Base-by-base conservation (phyloP, 2,888 invertebrate genomes). In the Dexiosoma caninum region DNA sequence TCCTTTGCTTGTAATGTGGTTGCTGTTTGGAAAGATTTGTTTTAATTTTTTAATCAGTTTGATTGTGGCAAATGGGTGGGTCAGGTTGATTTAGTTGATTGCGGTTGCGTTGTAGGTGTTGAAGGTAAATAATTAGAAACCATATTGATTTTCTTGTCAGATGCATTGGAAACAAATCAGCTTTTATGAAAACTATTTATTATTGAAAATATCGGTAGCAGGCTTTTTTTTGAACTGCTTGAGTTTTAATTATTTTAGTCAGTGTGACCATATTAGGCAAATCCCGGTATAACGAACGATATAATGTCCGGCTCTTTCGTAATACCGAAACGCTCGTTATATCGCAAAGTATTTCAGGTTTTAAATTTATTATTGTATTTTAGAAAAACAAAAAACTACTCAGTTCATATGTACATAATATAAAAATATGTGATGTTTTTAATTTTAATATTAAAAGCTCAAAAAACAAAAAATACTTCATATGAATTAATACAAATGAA, bases 81-180 rank as follows among this genome's bases (percentile, higher is more conserved):
- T 75, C 27, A 49, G 66, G 7, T 49, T 66, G 40, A 40, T 75
- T 67, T 23, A 59, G 42, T 67, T 59, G 42, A 42, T 67, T 75
- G 75, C 67, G 42, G 51, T 59, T 67, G 27, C 16, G 7, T 44
- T 55, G 67, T 75, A 75, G 75, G 75, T 67, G 75, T 67, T 75
- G 35, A 21, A 67, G 9, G 51, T 59, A 60, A 42, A 59, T 67
- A 51, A 75, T 60, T 67, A 51, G 55, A 66, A 66, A 55, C 55
- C 53, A 53, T 51, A 4, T 69, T 40, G 1, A 4, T 30, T 23
- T 59, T 44, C n/a, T 19, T 53, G 10, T 44, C n/a, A 16, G 7
- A 44, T 21, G 1, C 14, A 21, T 12, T 46, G 9, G 6, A 19
- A 46, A 62, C 14, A 46, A 46, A n/a, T 32, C 40, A n/a, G 14